Percentiles rank a stretch among this genome's conserved stretches.
Evolutionary conservation across 1,140 invertebrate genomes (phyloP).

Genomic region (Pogonomyrmex barbatus): DNA sequence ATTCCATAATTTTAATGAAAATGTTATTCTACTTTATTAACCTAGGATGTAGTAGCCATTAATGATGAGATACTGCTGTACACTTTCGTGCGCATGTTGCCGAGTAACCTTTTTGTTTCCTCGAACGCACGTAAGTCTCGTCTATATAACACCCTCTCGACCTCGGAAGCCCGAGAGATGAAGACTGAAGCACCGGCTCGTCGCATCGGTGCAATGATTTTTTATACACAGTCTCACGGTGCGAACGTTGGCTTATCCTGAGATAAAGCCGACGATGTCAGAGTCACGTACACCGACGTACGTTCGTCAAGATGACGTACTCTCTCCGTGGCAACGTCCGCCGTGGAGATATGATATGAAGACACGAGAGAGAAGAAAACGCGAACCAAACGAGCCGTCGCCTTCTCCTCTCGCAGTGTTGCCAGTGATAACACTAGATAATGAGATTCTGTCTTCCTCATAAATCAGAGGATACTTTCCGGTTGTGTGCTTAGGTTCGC

Average conservation of each 20-base stretch:
- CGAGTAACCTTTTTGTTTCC: background rate
- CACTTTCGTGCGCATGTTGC: background rate
- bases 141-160: background rate
- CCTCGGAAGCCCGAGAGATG: constrained; percentile 29
- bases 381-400: constrained; percentile 48
- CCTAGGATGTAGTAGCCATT: background rate
- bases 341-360: constrained; percentile 34
- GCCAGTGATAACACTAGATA: constrained; percentile 58
- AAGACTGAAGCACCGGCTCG: constrained; percentile 20
- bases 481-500: constrained; percentile 36
- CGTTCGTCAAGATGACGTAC: constrained; percentile 28
- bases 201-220: constrained; percentile 44
- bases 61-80: background rate
- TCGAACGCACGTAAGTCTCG: background rate
- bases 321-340: background rate
- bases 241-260: constrained; percentile 42
- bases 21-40: background rate
- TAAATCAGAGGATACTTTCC: constrained; percentile 44
- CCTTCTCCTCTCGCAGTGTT: constrained; percentile 19
- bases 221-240: constrained; percentile 20
- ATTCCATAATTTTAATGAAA: background rate
- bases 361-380: constrained; percentile 46
- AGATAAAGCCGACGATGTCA: constrained; percentile 48
- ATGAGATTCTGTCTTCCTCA: constrained; percentile 52
- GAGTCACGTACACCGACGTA: constrained; percentile 38